Evolutionary conservation across 2,797 vertebrate genomes (phyloP), one percentile per base, ranked within the genome.

Genomic region (Danio jaintianensis): DNA sequence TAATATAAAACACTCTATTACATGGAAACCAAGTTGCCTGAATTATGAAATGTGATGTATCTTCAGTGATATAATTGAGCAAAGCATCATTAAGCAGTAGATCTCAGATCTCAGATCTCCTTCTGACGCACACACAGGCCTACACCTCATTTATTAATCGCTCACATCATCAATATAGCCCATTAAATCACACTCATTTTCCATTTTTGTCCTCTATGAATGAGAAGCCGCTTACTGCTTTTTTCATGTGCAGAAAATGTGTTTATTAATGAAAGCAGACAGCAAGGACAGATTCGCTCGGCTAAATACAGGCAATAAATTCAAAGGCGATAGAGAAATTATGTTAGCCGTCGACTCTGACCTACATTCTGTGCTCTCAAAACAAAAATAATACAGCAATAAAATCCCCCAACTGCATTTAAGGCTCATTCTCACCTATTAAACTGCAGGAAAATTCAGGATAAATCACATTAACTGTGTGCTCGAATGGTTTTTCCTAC

Each of bases 381-480:
- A 71, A 63, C n/a, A n/a, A 48, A 50, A 69, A 58, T 47, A 47
- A 29, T 47, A 68, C 22, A n/a, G 29, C 68, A 52, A 48, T 73
- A 68, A 56, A 78, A 55, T n/a, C 40, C 40, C 43, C 52, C 20
- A 56, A 63, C 45, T 52, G 15, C 68, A 73, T 52, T 72, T 47
- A 81, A 59, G 70, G 29, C 55, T 45, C 58, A 42, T 20, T 75
- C 56, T 66, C 48, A 72, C 67, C 58, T 50, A 55, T 67, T 61
- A 55, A 63, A 61, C 43, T 36, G 15, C 63, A 56, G 4, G 48
- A 15, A 66, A 79, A 4, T 53, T 58, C 48, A 10, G 48, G 48
- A 36, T 42, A 53, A 72, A 52, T 64, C 58, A 48, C n/a, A 71
- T 11, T 7, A 76, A 50, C 20, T 16, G 36, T 15, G 40, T 13